Evolutionary conservation across 1,140 invertebrate species (phyloP), one percentile per base, ranked within the genome.

Genomic region (Palaemon carinicauda): DNA sequence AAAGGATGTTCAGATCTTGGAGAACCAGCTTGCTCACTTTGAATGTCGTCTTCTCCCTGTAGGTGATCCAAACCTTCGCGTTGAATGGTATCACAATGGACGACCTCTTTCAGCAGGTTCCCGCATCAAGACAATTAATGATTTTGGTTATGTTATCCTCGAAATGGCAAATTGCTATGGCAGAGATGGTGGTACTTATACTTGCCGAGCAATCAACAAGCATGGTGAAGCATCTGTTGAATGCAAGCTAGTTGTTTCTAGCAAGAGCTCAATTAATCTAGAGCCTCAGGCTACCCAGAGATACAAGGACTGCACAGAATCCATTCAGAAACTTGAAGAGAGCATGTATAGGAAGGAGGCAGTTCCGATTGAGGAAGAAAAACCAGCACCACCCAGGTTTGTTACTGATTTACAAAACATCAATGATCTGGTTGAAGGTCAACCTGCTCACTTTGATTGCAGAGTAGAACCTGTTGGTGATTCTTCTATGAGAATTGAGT

Each of bases 81-180:
- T 99, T 19, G 97, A 98, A 92, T 99, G 97, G 97, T 98, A 95
- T 94, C 97, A 98, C 89, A 98, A 99, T 91, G 97, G 97, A 51
- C 97, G 98, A 92, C 94, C 96, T 14, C 92, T 98, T 69, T 94
- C 95, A 90, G 94, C 96, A 87, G 97, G 96, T 73, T 97, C 96
- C 12, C 94, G 96, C 91, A 95, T 97, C 80, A 97, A 97, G 91
- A 97, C 96, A 0, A 97, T 97, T 83, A 97, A 97, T 89, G 97
- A 98, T 90, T 98, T 98, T 92, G 97, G 97, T 65, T 89, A 85
- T 90, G 97, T 98, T 3, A 98, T 98, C 90, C 92, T 98, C 69
- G 97, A 98, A 93, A 95, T 98, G 54, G 95, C 95, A 69, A 96
- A 96, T 73, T 96, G 97, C 80, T 97, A 97, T 90, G 95, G 96